Evolutionary conservation across 2,113 vertebrate genomes (phyloP), one percentile per base, ranked within the genome.

Genomic region (Hemibagrus wyckioides): DNA sequence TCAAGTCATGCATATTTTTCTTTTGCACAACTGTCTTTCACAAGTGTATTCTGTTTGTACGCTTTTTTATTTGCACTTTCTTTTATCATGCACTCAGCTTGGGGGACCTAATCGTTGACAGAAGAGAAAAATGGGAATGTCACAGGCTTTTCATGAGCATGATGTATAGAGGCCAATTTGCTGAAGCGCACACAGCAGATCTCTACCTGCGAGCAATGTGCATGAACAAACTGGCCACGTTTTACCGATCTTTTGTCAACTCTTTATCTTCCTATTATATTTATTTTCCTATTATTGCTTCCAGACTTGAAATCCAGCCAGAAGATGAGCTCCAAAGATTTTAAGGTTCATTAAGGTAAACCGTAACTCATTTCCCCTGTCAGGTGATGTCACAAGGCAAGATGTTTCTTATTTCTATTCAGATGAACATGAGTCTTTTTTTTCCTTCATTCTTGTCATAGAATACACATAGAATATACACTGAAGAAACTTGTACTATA

Each of bases 231-330:
- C 76, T 69, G 30, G 57, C n/a, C 15, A 73, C 8, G 77, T 75
- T 69, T 82, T 36, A 73, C 33, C 65, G 54, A 25, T 82, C 39
- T 67, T 83, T 79, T 67, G 61, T 82, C 41, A 63, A 30, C 39
- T 75, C 61, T 86, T 4, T 57, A 15, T 52, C 56, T 44, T 81
- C 28, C 63, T 30, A 25, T 69, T 52, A 36, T 33, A 23, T 83
- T 67, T 67, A 36, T 44, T 75, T 86, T 50, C 82, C 80, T 61
- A 28, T 81, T 81, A 59, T 81, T 63, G 39, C 30, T 65, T 85
- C 56, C 81, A 89, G 10, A 83, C 10, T 4, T 65, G 59, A 85
- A 85, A 48, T 63, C 50, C n/a, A 82, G 83, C 76, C 85, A 73
- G n/a, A 76, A 69, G 63, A 56, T 52, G 5, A 65, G 21, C 33